phyloP scores from a whole-genome alignment of 2,113 vertebrate species.

The Lathamus discolor region DNA sequence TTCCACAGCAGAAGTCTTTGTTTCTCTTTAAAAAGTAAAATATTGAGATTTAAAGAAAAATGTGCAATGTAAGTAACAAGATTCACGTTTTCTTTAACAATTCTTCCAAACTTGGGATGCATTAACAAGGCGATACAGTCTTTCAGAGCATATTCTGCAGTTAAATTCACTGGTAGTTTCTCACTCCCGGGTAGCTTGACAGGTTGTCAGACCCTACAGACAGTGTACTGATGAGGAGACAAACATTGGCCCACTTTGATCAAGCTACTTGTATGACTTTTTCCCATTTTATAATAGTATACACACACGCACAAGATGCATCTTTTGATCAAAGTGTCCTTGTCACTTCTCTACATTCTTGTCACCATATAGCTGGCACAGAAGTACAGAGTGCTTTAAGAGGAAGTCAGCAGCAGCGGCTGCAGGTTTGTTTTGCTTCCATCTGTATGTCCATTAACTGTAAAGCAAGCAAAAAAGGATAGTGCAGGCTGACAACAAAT shows the following conservation, averaged over 20 bases:
- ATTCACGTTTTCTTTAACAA: background rate
- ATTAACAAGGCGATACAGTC: background rate
- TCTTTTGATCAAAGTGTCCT: constrained; percentile 38
- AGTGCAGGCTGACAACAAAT: background rate
- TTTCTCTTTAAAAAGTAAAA: background rate
- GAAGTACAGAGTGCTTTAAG: background rate
- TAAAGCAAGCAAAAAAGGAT: background rate
- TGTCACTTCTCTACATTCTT: constrained; percentile 11
- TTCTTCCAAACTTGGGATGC: background rate
- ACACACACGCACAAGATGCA: background rate
- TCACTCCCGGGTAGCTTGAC: background rate
- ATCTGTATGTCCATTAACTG: background rate
- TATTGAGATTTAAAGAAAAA: background rate
- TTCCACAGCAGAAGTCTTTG: background rate
- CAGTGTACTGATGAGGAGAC: background rate
- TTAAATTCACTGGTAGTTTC: background rate
- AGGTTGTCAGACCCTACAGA: constrained; percentile 10
- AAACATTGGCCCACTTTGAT: constrained; percentile 38
- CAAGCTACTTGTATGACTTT: constrained; percentile 35
- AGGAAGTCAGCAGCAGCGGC: background rate
- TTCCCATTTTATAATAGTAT: constrained; percentile 17
- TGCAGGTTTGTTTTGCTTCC: background rate
- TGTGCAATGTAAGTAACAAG: background rate
- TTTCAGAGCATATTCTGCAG: background rate
- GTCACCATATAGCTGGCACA: background rate